Percentiles rank a stretch among this genome's conserved stretches.
phyloP scores from a whole-genome alignment of 2,113 vertebrate species.

The Ctenomys sociabilis region DNA sequence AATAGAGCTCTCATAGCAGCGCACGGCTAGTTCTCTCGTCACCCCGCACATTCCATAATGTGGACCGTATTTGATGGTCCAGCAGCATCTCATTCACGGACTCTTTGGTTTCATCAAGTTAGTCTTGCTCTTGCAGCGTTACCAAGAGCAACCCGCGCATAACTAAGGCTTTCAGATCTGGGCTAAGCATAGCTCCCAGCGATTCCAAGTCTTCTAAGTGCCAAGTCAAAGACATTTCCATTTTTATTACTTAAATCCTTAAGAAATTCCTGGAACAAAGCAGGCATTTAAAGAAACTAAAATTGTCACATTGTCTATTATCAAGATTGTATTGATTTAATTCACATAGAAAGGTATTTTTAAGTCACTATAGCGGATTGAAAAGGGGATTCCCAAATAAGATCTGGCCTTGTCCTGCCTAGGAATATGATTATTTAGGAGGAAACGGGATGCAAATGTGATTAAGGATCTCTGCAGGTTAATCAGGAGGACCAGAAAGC shows the following conservation, averaged over 20 bases:
- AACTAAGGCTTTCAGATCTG: background rate
- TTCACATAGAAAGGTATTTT: background rate
- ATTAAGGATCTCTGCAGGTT: background rate
- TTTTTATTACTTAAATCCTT: conserved; percentile 42
- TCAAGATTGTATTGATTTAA: conserved; percentile 58
- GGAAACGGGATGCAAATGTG: background rate
- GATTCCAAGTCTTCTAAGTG: conserved; percentile 25
- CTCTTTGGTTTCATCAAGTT: background rate
- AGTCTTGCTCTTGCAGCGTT: conserved; percentile 6
- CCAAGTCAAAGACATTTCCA: background rate
- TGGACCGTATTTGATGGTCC: background rate
- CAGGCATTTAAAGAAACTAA: background rate
- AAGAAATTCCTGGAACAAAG: background rate
- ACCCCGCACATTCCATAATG: background rate
- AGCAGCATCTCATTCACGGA: background rate
- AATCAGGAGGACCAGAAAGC: background rate
- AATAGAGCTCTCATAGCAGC: background rate
- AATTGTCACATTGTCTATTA: conserved; percentile 21
- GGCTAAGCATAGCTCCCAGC: background rate
- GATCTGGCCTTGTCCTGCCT: background rate
- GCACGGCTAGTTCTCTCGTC: background rate
- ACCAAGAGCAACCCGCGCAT: background rate
- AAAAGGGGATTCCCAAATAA: background rate
- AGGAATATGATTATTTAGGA: background rate
- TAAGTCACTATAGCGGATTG: background rate